A percentile compares a stretch with the other conserved stretches of the same genome.
Evolutionary conservation across 1,140 invertebrate species (phyloP).

Genomic region (Diprion similis): DNA sequence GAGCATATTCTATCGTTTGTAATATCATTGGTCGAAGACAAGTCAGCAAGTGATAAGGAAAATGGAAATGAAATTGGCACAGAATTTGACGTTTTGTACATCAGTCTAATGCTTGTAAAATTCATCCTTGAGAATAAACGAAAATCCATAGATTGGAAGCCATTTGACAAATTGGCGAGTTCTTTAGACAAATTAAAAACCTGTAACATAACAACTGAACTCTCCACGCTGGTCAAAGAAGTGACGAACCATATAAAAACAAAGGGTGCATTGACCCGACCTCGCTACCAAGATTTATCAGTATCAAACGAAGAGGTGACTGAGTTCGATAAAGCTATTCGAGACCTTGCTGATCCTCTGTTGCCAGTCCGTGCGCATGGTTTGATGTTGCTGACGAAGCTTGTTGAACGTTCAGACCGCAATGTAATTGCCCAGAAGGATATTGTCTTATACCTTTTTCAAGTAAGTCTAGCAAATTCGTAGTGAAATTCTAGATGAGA

Average conservation of each 20-base stretch:
- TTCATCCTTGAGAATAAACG: slow-evolving; percentile 46
- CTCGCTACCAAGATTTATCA: slow-evolving; percentile 45
- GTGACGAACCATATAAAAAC: slow-evolving; percentile 60
- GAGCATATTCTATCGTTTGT: slow-evolving; percentile 49
- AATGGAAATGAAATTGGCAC: slow-evolving; percentile 27
- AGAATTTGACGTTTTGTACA: slow-evolving; percentile 50
- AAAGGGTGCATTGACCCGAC: slow-evolving; percentile 46
- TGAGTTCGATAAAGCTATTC: slow-evolving; percentile 69
- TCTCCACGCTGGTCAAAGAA: slow-evolving; percentile 49
- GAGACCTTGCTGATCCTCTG: slow-evolving; percentile 74
- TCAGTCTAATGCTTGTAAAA: slow-evolving; percentile 58
- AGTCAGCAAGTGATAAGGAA: slow-evolving; percentile 8
- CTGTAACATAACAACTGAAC: slow-evolving; percentile 15
- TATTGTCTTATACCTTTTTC: slow-evolving; percentile 73
- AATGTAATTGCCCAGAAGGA: slow-evolving; percentile 71
- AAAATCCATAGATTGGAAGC: slow-evolving; percentile 45
- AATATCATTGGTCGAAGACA: slow-evolving; percentile 41
- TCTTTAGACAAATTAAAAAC: slow-evolving; percentile 52
- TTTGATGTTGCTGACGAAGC: slow-evolving; percentile 73
- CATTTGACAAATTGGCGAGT: slow-evolving; percentile 58
- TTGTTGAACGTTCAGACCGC: slow-evolving; percentile 72
- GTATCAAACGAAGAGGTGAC: slow-evolving; percentile 45
- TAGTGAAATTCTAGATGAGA: slow-evolving; percentile 18
- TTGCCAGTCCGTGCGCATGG: slow-evolving; percentile 84
- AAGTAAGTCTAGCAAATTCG: slow-evolving; percentile 58